Percentiles rank a stretch among this genome's conserved stretches.
Evolutionary conservation across 2,888 invertebrate genomes (phyloP).

Genomic region (Rhagium mordax): DNA sequence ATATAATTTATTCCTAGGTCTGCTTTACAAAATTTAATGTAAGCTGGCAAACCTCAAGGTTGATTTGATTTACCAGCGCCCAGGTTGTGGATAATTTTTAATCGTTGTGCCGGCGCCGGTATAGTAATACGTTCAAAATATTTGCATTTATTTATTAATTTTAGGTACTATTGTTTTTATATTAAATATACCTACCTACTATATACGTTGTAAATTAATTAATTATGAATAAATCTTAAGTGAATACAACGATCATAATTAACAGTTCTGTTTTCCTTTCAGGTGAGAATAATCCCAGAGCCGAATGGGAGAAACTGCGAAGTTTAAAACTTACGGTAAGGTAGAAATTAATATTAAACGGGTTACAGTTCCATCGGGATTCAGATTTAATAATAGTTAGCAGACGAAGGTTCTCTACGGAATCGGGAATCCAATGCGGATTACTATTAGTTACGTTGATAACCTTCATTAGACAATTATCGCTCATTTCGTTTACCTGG

Average conservation of each 20-base stretch:
- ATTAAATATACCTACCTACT: too few relatives aligned
- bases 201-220: too few relatives aligned
- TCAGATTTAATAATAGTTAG: conserved; percentile 14
- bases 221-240: too few relatives aligned
- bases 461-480: conserved; percentile 2
- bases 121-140: too few relatives aligned
- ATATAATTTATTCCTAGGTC: too few relatives aligned
- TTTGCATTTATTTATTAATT: too few relatives aligned
- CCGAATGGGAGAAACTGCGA: not conserved
- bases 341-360: conserved; percentile 13
- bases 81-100: too few relatives aligned
- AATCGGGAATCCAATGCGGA: not conserved
- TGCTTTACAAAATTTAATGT: too few relatives aligned
- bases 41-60: too few relatives aligned
- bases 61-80: too few relatives aligned
- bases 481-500: not conserved
- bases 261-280: conserved; percentile 3
- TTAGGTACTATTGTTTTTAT: too few relatives aligned
- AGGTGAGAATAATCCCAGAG: conserved; percentile 1
- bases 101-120: too few relatives aligned
- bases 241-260: not conserved
- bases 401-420: not conserved
- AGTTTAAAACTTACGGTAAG: not conserved
- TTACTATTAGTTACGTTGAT: conserved; percentile 11
- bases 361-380: conserved; percentile 7